These are phyloP conservation scores for Cynocephalus volans DNA, from an alignment of 2,113 vertebrate genomes.

Conservation along the genomic window DNA sequence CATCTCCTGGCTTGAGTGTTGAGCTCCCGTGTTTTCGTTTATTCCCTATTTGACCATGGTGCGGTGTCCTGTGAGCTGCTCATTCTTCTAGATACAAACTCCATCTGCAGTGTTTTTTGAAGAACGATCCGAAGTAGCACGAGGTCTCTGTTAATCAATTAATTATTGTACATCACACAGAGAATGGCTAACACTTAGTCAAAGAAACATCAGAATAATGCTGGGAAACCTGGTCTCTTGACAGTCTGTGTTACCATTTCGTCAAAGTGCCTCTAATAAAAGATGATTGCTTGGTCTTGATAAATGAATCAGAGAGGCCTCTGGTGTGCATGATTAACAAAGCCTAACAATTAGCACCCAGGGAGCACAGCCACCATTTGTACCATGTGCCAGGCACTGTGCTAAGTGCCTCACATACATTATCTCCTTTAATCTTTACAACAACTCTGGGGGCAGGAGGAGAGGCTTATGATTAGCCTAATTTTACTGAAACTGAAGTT, in stretches of 20 bases:
- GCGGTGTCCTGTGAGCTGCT: neutral
- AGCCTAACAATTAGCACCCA: neutral
- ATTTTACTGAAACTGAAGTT: neutral
- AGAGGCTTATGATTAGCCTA: neutral
- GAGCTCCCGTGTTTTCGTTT: neutral
- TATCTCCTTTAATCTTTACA: neutral
- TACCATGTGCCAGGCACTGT: neutral
- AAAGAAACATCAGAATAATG: conserved; percentile 61
- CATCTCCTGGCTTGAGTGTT: neutral
- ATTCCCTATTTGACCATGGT: neutral
- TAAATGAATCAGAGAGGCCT: conserved; percentile 61
- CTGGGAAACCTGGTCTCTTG: neutral
- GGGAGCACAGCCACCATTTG: neutral
- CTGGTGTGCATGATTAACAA: neutral
- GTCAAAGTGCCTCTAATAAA: conserved; percentile 58
- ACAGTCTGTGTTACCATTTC: conserved; percentile 1
- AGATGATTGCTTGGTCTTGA: neutral
- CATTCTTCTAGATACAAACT: conserved; percentile 37
- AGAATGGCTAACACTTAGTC: conserved; percentile 59
- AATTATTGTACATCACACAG: conserved; percentile 48
- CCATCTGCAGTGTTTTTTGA: conserved; percentile 27
- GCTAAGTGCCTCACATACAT: neutral
- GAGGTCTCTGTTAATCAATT: conserved; percentile 66
- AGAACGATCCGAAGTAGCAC: conserved; percentile 44
- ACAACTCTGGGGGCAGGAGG: neutral